Evolutionary conservation across 2,797 vertebrate species (phyloP).

Genomic region (Bovichtus variegatus): DNA sequence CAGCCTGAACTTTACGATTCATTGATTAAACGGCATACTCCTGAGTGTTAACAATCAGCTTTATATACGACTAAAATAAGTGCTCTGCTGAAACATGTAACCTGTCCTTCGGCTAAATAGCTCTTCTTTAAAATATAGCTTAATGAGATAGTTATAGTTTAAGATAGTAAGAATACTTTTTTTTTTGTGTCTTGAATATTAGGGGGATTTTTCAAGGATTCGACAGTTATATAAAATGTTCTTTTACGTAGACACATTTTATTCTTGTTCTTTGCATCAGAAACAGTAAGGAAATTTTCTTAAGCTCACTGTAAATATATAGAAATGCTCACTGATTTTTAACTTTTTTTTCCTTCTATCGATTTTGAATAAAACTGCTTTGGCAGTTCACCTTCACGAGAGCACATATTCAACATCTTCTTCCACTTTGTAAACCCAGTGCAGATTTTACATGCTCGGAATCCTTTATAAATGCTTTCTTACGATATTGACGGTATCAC

Average conservation of each 20-base stretch:
- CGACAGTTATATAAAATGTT: neutral
- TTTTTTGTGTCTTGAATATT: neutral
- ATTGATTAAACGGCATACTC: slow-evolving; percentile 15
- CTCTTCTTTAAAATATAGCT: slow-evolving; percentile 13
- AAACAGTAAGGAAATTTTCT: neutral
- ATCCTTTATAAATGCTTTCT: slow-evolving; percentile 38
- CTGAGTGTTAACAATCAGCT: slow-evolving; percentile 18
- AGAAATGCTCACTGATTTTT: neutral
- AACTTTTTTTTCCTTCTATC: slow-evolving; percentile 7
- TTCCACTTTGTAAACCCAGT: slow-evolving; percentile 12
- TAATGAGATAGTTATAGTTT: neutral
- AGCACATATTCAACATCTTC: slow-evolving; percentile 37
- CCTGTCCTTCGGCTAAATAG: neutral
- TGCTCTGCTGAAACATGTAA: slow-evolving; percentile 9
- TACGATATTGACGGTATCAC: slow-evolving; percentile 51
- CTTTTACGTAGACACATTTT: neutral
- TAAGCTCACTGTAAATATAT: neutral
- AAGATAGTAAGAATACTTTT: neutral
- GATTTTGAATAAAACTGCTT: slow-evolving; percentile 27
- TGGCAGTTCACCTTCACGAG: slow-evolving; percentile 7
- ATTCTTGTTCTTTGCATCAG: neutral
- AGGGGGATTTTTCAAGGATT: neutral
- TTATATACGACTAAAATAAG: slow-evolving; percentile 14
- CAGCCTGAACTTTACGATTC: slow-evolving; percentile 26
- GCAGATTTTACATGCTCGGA: slow-evolving; percentile 29